Percentiles rank a stretch among this genome's conserved stretches.
Conservation (phyloP, 2,113 vertebrate genomes). For the chimpanzee (Pan troglodytes) region NHGRI_mPanTro3-v2.1_pri NC_072417.2:34327501-34328000, state of each 20-base stretch:
- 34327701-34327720: conserved; percentile 69
- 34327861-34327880: conserved; percentile 66
- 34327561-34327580: conserved; percentile 65
- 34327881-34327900: background rate
- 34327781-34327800: conserved; percentile 54
- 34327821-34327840: background rate
- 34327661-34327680: conserved; percentile 47
- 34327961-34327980: background rate
- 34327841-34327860: conserved; percentile 50
- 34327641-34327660: conserved; percentile 71
- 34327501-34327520: conserved; percentile 53
- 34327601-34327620: conserved; percentile 72
- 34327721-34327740: conserved; percentile 73
- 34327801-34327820: background rate
- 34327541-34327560: conserved; percentile 67
- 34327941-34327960: background rate
- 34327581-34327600: conserved; percentile 58
- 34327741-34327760: conserved; percentile 4
- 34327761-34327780: conserved; percentile 64
- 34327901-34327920: background rate
- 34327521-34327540: background rate
- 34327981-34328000: background rate
- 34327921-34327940: background rate
- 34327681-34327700: conserved; percentile 75
- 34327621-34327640: conserved; percentile 68